Evolutionary conservation across 2,888 invertebrate species (phyloP).

Genomic region (Neoitamus cyanurus): DNA sequence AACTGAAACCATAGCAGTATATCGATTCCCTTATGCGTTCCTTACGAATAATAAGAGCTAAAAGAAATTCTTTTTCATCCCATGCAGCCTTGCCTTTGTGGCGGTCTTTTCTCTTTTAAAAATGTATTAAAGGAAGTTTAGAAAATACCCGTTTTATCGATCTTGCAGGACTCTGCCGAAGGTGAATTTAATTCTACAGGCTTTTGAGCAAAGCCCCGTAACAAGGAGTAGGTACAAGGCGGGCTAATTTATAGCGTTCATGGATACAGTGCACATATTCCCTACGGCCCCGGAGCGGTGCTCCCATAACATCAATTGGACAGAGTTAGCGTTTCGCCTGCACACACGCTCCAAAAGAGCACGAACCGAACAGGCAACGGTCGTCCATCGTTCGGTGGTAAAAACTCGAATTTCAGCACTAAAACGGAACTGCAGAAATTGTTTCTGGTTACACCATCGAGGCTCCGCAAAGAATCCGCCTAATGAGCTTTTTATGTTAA

Average conservation of each 20-base stretch:
- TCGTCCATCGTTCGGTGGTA: background rate
- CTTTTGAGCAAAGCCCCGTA: background rate
- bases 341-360: background rate
- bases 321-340: background rate
- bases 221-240: background rate
- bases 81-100: too few relatives aligned
- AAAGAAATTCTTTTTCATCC: too few relatives aligned
- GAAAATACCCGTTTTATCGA: too few relatives aligned
- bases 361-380: background rate
- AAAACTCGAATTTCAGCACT: background rate
- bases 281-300: background rate
- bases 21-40: too few relatives aligned
- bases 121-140: too few relatives aligned
- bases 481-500: conserved; percentile 40
- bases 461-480: background rate
- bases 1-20: too few relatives aligned
- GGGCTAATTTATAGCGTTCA: background rate
- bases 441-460: background rate
- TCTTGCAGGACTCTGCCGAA: background rate
- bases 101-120: too few relatives aligned
- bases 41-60: too few relatives aligned
- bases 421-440: conserved; percentile 39
- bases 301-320: background rate
- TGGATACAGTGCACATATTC: background rate
- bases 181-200: background rate